Base-by-base conservation (phyloP, 2,888 invertebrate species). In the Mayetiola destructor region DNA sequence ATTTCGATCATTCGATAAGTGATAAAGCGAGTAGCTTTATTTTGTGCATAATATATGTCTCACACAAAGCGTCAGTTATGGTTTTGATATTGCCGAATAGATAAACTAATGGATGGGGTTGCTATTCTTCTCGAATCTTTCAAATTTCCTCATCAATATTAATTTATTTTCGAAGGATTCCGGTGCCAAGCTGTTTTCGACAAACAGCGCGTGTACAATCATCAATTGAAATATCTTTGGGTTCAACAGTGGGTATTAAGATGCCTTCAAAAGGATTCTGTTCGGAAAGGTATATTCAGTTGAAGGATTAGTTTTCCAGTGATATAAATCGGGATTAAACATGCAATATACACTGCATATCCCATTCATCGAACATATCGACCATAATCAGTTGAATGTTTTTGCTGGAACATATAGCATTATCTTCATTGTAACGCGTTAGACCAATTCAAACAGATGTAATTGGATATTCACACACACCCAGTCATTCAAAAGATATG, bases 61-160 rank as follows among this genome's bases (percentile, higher is more conserved):
- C 27, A 48, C 48, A 48, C 27, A 48, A 48, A 48, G 23, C 48
- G n/a, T n/a, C 48, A 48, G 48, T 27, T 48, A 27, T n/a, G n/a
- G n/a, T n/a, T n/a, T n/a, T n/a, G n/a, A 48, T 48, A 48, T 48
- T 27, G 16, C 48, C 48, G 48, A 48, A 27, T 48, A 48, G 48
- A n/a, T 48, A 27, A n/a, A n/a, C n/a, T n/a, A n/a, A n/a, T n/a
- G n/a, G n/a, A n/a, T n/a, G n/a, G n/a, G n/a, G n/a, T n/a, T n/a
- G n/a, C n/a, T n/a, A n/a, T n/a, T n/a, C n/a, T n/a, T n/a, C n/a
- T n/a, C n/a, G n/a, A n/a, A n/a, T n/a, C n/a, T n/a, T n/a, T n/a
- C n/a, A n/a, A n/a, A n/a, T n/a, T n/a, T n/a, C n/a, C n/a, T n/a
- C n/a, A n/a, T n/a, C n/a, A n/a, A n/a, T n/a, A n/a, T n/a, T n/a